Percentiles rank a stretch among this genome's conserved stretches.
Evolutionary conservation across 2,888 invertebrate species (phyloP).

Genomic region (Lasioglossum figueresi): DNA sequence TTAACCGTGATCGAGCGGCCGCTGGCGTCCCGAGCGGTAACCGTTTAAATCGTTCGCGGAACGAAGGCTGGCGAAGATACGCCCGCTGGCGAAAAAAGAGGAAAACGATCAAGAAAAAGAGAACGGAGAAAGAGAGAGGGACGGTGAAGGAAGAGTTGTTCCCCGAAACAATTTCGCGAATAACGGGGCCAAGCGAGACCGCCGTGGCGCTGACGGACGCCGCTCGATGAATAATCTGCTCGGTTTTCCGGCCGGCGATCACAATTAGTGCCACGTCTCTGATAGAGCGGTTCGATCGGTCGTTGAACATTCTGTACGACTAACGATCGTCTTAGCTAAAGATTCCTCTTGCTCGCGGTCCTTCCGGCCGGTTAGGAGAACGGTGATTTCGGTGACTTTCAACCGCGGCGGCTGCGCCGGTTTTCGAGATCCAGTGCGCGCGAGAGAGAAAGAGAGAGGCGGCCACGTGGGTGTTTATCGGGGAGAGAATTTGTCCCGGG

Average conservation of each 20-base stretch:
- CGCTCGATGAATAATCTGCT: conserved; percentile 8
- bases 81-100: conserved; percentile 4
- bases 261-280: conserved; percentile 50
- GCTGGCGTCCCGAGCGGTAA: not conserved
- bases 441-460: not conserved
- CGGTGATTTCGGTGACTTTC: not conserved
- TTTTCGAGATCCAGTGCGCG: not conserved
- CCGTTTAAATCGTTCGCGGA: conserved; percentile 26
- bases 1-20: conserved; percentile 25
- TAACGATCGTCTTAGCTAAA: conserved; percentile 28
- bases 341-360: not conserved
- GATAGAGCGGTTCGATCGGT: conserved; percentile 45
- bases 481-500: conserved; percentile 61
- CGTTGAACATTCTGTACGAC: conserved; percentile 47
- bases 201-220: not conserved
- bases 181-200: not conserved
- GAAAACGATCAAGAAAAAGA: not conserved
- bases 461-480: conserved; percentile 70
- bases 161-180: conserved; percentile 27
- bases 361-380: not conserved
- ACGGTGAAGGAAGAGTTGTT: conserved; percentile 4
- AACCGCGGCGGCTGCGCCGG: not conserved
- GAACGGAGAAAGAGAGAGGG: not conserved
- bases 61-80: not conserved
- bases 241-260: conserved; percentile 23